Base-by-base conservation (phyloP, 2,888 invertebrate species). In the Platycheirus rosarum region DNA sequence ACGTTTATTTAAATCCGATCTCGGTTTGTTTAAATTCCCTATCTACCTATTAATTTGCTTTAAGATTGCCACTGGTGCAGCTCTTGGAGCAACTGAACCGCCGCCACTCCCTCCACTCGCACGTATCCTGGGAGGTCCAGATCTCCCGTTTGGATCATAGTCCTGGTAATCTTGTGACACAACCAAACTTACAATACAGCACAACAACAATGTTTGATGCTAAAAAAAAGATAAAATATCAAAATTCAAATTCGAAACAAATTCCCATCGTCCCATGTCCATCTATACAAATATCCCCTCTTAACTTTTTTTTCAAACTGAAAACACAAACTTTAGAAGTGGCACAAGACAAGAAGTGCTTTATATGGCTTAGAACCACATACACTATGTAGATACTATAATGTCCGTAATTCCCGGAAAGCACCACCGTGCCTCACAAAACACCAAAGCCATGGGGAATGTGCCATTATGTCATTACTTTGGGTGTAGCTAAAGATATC, bases 31-130 rank as follows among this genome's bases (percentile, higher is more conserved):
- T 53, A 78, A 11, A 2, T 66, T 7, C 11, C 23, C 0, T 46
- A 86, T 85, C 88, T n/a, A 95, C 95, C 93, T 94, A 91, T 97
- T 96, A 85, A 97, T 96, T 91, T 97, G 97, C 89, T 97, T 96
- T 69, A 97, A 92, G 87, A 97, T 97, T 44, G 96, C 92, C 51
- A 96, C 94, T 0, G 96, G 93, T 0, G 94, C 92, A 37, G 93
- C 87, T 49, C 86, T 84, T 6, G 87, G 86, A 18, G 87, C 73
- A 9, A 88, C 88, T 46, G 85, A 85, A 60, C 86, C 87, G 7
- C 85, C 85, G 48, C 84, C 86, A 37, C 55, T 86, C 18, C 55
- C 55, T n/a, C 84, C 71, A 80, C 75, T 87, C 16, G 89, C 85
- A 3, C 89, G 88, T 78, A 89, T 85, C 77, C 90, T 86, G 11